Percentiles rank a stretch among this genome's conserved stretches.
phyloP scores from a whole-genome alignment of 1,140 invertebrate genomes.

The Cheumatopsyche charites region DNA sequence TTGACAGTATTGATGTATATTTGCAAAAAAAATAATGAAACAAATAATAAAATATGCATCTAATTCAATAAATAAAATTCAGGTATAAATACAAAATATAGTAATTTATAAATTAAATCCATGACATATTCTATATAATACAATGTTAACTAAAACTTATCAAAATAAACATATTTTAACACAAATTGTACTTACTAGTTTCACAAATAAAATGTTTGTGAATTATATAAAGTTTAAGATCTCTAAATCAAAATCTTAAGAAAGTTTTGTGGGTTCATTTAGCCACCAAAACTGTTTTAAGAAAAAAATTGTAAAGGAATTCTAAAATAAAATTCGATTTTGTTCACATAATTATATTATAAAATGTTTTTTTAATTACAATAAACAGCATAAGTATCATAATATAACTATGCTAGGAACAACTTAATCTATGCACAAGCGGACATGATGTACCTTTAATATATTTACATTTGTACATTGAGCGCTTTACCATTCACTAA shows the following conservation, averaged over 20 bases:
- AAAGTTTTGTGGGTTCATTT: not conserved
- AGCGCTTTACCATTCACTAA: constrained; percentile 58
- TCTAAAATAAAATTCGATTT: constrained; percentile 50
- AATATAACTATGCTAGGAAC: constrained; percentile 63
- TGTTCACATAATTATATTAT: constrained; percentile 66
- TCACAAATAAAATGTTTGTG: too few relatives aligned
- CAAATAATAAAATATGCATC: constrained; percentile 5
- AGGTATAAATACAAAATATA: constrained; percentile 14
- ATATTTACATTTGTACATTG: constrained; percentile 66
- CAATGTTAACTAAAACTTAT: constrained; percentile 1
- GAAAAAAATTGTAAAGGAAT: constrained; percentile 13
- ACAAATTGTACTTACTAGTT: constrained; percentile 14
- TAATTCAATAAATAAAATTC: constrained; percentile 16
- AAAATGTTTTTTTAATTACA: constrained; percentile 67
- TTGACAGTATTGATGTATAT: constrained; percentile 62
- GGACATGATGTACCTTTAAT: constrained; percentile 62
- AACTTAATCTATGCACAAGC: constrained; percentile 63
- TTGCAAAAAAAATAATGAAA: constrained; percentile 26
- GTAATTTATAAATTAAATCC: too few relatives aligned
- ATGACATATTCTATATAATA: not conserved
- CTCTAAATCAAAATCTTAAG: not conserved
- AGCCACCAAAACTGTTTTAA: not conserved
- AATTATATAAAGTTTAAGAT: too few relatives aligned
- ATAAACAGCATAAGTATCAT: constrained; percentile 65
- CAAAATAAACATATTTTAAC: not conserved